phyloP scores from a whole-genome alignment of 2,797 vertebrate species.

The Liasis olivaceus region DNA sequence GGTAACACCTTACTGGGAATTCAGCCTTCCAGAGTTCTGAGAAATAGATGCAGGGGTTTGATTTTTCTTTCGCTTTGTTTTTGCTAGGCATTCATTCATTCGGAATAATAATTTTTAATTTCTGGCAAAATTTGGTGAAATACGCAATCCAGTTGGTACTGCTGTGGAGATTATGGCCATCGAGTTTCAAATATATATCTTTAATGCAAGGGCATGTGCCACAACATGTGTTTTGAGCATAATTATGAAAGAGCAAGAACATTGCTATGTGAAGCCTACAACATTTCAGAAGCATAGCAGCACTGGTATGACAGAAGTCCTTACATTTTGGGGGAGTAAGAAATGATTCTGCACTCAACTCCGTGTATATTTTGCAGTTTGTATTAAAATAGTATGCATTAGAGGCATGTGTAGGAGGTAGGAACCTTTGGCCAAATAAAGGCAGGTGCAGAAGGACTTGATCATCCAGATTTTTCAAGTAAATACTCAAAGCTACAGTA shows the following conservation, averaged over 20 bases:
- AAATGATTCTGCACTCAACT: neutral
- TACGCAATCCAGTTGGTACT: neutral
- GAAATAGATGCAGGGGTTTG: neutral
- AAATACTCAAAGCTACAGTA: neutral
- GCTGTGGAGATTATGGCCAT: neutral
- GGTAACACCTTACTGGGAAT: neutral
- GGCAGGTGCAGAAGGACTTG: neutral
- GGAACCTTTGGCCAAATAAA: neutral
- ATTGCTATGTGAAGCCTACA: neutral
- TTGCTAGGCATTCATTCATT: neutral
- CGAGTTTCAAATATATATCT: neutral
- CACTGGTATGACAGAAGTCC: neutral
- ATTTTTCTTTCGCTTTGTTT: neutral
- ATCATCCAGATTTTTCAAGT: neutral
- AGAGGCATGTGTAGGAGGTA: neutral
- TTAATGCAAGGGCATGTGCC: neutral
- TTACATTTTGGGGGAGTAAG: neutral
- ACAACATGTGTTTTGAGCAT: neutral
- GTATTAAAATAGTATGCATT: neutral
- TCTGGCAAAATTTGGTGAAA: neutral
- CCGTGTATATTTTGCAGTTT: neutral
- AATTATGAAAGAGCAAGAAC: neutral
- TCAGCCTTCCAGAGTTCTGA: neutral
- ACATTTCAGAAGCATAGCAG: neutral
- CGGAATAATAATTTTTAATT: neutral